These are phyloP conservation scores for Myotis daubentonii DNA, from an alignment of 2,797 vertebrate genomes.

Conservation along the genomic window DNA sequence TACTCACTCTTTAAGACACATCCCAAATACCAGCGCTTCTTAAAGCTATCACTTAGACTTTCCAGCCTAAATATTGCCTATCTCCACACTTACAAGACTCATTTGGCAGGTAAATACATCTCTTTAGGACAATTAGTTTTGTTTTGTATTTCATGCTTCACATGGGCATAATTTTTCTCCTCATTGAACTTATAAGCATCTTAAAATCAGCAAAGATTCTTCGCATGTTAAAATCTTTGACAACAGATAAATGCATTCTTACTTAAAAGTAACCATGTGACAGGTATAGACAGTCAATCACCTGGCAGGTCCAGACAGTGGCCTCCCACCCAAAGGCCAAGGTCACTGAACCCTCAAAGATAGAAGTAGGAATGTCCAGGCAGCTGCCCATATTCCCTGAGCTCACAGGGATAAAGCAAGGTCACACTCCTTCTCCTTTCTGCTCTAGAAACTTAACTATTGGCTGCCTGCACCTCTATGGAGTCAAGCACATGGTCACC, in stretches of 20 bases:
- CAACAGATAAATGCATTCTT: background rate
- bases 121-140: background rate
- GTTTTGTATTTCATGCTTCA: background rate
- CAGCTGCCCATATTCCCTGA: background rate
- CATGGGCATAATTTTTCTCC: background rate
- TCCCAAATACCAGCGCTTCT: background rate
- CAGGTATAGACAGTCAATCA: background rate
- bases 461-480: background rate
- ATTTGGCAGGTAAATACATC: background rate
- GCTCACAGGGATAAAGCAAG: background rate
- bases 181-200: background rate
- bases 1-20: background rate
- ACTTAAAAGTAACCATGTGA: accelerated
- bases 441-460: accelerated
- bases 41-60: background rate
- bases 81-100: background rate
- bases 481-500: accelerated
- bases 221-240: background rate
- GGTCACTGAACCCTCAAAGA: background rate
- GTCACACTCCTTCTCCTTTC: background rate
- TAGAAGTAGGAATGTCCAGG: accelerated
- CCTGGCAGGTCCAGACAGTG: accelerated
- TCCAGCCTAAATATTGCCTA: background rate
- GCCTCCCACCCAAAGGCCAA: background rate
- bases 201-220: background rate